Conservation (phyloP, 2,797 vertebrate species). For the Sciurus carolinensis region DNA sequence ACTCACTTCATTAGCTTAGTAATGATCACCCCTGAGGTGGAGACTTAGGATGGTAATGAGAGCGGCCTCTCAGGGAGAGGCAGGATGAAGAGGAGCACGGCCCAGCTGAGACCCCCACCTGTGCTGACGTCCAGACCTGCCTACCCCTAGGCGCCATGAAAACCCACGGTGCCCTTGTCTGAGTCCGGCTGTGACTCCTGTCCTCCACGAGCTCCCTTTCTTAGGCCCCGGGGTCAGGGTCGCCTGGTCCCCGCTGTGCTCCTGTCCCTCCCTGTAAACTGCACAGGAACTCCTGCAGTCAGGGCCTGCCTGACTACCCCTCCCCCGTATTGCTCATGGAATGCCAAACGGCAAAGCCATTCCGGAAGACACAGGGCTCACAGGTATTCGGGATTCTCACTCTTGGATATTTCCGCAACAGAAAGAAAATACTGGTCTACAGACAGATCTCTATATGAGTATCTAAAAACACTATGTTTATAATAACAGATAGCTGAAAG, state of each 20-base stretch:
- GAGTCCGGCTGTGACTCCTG: too few relatives aligned
- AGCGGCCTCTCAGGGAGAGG: background rate
- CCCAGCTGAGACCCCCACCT: too few relatives aligned
- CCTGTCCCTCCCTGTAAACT: background rate
- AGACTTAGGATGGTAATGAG: background rate
- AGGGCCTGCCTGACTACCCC: too few relatives aligned
- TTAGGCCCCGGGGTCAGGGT: background rate
- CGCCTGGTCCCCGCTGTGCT: background rate
- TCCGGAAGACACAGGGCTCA: background rate
- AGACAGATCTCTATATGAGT: background rate
- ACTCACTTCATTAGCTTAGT: background rate
- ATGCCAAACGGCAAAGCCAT: background rate
- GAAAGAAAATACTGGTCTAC: background rate
- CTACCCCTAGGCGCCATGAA: too few relatives aligned
- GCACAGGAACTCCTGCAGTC: too few relatives aligned
- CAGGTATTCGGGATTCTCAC: background rate
- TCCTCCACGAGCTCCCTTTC: background rate
- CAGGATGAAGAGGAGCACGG: background rate
- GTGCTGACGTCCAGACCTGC: too few relatives aligned
- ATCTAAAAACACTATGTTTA: background rate
- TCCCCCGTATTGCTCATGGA: background rate
- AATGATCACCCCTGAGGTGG: background rate
- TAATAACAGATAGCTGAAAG: background rate
- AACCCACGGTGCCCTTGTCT: background rate
- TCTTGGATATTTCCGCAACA: background rate